Evolutionary conservation across 2,113 vertebrate species (phyloP).

Genomic region (Solea solea): DNA sequence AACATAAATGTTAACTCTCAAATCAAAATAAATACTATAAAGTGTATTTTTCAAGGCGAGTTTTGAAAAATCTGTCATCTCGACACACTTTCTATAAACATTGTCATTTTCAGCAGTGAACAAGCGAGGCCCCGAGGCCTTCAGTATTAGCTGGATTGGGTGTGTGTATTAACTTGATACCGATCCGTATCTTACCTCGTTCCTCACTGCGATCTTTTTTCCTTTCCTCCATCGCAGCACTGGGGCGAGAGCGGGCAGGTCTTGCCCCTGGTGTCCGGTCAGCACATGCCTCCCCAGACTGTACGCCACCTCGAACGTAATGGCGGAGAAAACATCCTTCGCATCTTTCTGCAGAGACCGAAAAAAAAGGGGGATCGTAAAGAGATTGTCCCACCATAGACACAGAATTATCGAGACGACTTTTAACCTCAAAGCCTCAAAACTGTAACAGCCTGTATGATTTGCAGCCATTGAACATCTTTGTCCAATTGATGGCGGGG

Average conservation of each 20-base stretch:
- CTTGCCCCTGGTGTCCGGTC: constrained; percentile 76
- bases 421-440: constrained; percentile 29
- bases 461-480: constrained; percentile 50
- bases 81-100: background rate
- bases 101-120: background rate
- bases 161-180: background rate
- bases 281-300: constrained; percentile 85
- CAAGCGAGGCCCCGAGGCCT: background rate
- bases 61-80: background rate
- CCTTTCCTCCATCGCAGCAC: constrained; percentile 96
- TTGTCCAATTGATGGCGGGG: constrained; percentile 31
- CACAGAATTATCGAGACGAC: constrained; percentile 4
- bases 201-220: constrained; percentile 89
- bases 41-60: background rate
- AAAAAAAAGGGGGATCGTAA: constrained; percentile 11
- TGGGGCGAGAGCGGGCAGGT: constrained; percentile 88
- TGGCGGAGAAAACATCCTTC: constrained; percentile 93
- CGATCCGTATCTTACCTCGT: constrained; percentile 84
- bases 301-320: constrained; percentile 92
- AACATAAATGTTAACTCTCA: no score
- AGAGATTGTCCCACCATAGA: background rate
- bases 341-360: constrained; percentile 87
- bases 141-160: background rate
- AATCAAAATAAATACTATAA: background rate
- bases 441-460: constrained; percentile 17